These are phyloP conservation scores for Pseudonaja textilis DNA, from an alignment of 2,113 vertebrate species.

Conservation along the genomic window DNA sequence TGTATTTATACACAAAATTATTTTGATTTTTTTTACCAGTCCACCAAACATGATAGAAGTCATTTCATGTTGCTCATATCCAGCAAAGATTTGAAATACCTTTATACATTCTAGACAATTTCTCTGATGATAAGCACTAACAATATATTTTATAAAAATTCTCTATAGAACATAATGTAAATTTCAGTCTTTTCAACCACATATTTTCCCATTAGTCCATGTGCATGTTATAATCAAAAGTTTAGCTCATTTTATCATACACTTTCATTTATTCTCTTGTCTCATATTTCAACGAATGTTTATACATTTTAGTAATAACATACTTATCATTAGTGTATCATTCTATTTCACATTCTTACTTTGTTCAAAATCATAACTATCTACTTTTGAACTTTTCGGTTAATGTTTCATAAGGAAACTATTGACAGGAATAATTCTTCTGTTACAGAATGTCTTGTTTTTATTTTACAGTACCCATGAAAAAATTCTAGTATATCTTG, in stretches of 20 bases:
- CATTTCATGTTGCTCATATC: neutral
- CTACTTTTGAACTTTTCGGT: neutral
- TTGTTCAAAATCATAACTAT: neutral
- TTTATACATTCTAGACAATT: neutral
- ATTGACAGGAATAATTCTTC: neutral
- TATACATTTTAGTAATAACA: neutral
- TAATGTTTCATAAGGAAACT: neutral
- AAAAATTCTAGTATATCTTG: neutral
- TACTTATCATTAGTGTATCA: neutral
- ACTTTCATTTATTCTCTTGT: neutral
- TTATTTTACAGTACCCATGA: neutral
- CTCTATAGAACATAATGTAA: neutral
- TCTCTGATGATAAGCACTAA: neutral
- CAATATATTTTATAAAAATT: neutral
- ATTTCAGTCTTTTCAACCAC: neutral
- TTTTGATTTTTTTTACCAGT: neutral
- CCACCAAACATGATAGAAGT: neutral
- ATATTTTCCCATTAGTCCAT: neutral
- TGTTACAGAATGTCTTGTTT: neutral
- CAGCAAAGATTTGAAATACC: neutral
- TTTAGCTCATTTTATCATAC: neutral
- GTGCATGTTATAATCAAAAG: neutral
- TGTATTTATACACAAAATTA: neutral
- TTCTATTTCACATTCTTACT: neutral
- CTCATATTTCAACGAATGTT: neutral